phyloP scores from a whole-genome alignment of 1,140 invertebrate genomes.

The Holcopasites calliopsidis region DNA sequence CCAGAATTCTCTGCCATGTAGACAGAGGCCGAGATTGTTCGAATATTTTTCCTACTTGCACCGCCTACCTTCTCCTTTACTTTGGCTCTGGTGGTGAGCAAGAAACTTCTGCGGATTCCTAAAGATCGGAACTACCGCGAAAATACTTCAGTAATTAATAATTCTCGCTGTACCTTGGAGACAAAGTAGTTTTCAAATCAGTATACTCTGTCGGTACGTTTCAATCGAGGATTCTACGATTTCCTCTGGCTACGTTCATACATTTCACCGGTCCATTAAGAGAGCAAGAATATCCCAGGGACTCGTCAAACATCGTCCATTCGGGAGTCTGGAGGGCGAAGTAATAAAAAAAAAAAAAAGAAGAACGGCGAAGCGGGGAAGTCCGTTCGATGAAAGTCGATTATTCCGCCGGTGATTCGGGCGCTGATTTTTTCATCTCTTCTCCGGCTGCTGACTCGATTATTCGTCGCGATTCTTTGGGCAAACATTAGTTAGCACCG shows the following conservation, averaged over 20 bases:
- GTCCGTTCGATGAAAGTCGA: conserved; percentile 61
- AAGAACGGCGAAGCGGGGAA: conserved; percentile 51
- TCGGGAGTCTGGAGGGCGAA: background rate
- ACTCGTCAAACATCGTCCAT: conserved; percentile 34
- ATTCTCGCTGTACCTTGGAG: too few species aligned
- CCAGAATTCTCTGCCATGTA: conserved; percentile 46
- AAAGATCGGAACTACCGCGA: too few species aligned
- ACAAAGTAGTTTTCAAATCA: too few species aligned
- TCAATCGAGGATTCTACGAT: too few species aligned
- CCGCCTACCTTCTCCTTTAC: too few species aligned
- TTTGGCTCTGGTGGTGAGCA: too few species aligned
- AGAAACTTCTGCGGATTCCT: too few species aligned
- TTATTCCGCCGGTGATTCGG: conserved; percentile 64
- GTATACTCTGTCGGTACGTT: too few species aligned
- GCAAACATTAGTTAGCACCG: conserved; percentile 80
- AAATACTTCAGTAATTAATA: too few species aligned
- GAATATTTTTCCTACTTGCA: background rate
- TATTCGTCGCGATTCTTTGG: conserved; percentile 77
- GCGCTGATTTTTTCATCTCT: conserved; percentile 65
- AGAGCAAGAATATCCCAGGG: background rate
- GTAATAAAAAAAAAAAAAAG: too few species aligned
- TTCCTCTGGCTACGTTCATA: too few species aligned
- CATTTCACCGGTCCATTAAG: conserved; percentile 1
- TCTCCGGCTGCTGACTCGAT: conserved; percentile 69
- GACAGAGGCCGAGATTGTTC: conserved; percentile 16